Evolutionary conservation across 2,888 invertebrate species (phyloP).

Genomic region (Caenorhabditis doughertyi): DNA sequence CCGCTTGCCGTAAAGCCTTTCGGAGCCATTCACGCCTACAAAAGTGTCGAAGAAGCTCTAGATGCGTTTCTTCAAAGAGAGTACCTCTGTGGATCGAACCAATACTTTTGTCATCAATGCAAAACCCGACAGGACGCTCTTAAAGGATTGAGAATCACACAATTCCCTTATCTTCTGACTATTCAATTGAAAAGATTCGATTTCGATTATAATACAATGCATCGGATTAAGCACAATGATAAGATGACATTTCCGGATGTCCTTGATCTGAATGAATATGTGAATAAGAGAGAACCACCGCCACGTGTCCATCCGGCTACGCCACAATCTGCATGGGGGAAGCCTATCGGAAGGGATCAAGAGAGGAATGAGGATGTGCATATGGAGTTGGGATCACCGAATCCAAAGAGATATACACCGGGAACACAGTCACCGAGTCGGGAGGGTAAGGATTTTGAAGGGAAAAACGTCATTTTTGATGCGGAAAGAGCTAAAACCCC

Average conservation of each 20-base stretch:
- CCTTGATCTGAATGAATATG: constrained; percentile 89
- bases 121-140: constrained; percentile 92
- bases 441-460: too few relatives aligned
- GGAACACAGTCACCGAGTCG: constrained; percentile 22
- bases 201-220: constrained; percentile 91
- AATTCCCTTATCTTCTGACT: constrained; percentile 91
- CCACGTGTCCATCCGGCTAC: too few relatives aligned
- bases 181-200: constrained; percentile 93
- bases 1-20: constrained; percentile 91
- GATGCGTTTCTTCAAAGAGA: constrained; percentile 91
- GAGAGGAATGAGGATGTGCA: constrained; percentile 51
- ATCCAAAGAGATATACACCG: constrained; percentile 41
- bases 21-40: constrained; percentile 89
- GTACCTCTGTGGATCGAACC: constrained; percentile 90
- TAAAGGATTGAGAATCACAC: constrained; percentile 91
- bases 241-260: constrained; percentile 91
- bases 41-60: constrained; percentile 91
- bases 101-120: constrained; percentile 92
- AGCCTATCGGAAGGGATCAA: too few relatives aligned
- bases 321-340: too few relatives aligned
- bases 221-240: constrained; percentile 92
- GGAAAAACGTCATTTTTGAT: too few relatives aligned
- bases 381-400: constrained; percentile 52
- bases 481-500: too few relatives aligned
- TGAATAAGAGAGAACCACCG: constrained; percentile 81